Conservation (phyloP, 1,140 invertebrate species). For the Ostrea edulis region DNA sequence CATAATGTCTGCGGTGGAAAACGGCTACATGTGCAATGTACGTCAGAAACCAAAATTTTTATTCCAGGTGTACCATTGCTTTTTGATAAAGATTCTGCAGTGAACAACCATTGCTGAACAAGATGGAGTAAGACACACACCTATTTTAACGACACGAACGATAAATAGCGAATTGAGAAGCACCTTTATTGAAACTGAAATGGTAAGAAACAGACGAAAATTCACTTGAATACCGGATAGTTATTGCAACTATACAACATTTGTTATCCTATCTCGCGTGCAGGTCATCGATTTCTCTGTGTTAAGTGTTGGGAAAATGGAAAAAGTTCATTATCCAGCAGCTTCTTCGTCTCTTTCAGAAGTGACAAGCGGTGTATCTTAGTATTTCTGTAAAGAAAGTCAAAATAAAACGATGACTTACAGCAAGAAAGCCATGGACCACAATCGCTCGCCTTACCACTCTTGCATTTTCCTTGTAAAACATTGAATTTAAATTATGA, state of each 20-base stretch:
- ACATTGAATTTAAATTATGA: too few relatives aligned
- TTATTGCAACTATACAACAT: slow-evolving; percentile 11
- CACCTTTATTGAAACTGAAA: slow-evolving; percentile 22
- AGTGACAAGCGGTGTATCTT: neutral
- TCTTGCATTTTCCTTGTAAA: too few relatives aligned
- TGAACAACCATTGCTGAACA: too few relatives aligned
- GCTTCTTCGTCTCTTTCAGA: neutral
- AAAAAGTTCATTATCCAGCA: neutral
- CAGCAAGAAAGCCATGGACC: too few relatives aligned
- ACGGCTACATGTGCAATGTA: too few relatives aligned
- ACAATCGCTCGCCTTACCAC: too few relatives aligned
- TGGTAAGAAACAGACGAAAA: neutral
- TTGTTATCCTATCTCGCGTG: neutral
- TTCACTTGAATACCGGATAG: slow-evolving; percentile 20
- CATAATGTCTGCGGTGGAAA: too few relatives aligned
- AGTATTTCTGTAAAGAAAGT: neutral
- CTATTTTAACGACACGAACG: neutral
- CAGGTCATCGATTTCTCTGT: neutral
- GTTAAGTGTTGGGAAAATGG: neutral
- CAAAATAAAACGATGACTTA: neutral
- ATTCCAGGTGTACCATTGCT: too few relatives aligned
- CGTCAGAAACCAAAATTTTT: too few relatives aligned
- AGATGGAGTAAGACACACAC: too few relatives aligned
- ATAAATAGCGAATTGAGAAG: neutral
- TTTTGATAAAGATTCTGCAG: too few relatives aligned